A percentile compares a stretch with the other conserved stretches of the same genome.
Evolutionary conservation across 2,888 invertebrate genomes (phyloP).

Genomic region (Phaedon cochleariae): DNA sequence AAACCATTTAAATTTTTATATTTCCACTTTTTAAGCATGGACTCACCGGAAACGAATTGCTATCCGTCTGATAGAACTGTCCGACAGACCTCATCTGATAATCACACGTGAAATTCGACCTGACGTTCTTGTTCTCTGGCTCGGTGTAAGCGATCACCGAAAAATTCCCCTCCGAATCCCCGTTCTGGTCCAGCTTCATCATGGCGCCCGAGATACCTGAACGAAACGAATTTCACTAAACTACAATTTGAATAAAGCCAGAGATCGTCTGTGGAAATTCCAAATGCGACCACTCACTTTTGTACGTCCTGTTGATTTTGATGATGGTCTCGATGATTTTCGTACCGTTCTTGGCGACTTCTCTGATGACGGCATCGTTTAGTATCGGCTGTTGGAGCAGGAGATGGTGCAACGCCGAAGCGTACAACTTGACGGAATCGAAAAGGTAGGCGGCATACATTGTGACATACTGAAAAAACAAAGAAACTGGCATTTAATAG

Average conservation of each 20-base stretch:
- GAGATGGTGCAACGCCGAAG: slow-evolving; percentile 72
- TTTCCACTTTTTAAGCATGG: too few relatives aligned
- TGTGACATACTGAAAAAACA: slow-evolving; percentile 76
- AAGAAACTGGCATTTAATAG: too few relatives aligned
- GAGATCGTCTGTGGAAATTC: not conserved
- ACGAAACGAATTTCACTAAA: slow-evolving; percentile 6
- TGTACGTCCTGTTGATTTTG: slow-evolving; percentile 77
- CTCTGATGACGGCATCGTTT: slow-evolving; percentile 71
- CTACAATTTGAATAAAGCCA: not conserved
- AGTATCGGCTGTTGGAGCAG: slow-evolving; percentile 66
- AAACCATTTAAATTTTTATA: too few relatives aligned
- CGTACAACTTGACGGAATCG: slow-evolving; percentile 93
- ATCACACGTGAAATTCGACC: slow-evolving; percentile 72
- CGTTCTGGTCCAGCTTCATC: slow-evolving; percentile 89
- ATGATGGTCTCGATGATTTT: slow-evolving; percentile 88
- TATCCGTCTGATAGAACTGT: slow-evolving; percentile 73
- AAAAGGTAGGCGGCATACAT: slow-evolving; percentile 94
- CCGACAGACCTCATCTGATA: slow-evolving; percentile 87
- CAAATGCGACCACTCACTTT: slow-evolving; percentile 72
- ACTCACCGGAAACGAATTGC: slow-evolving; percentile 78
- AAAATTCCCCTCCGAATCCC: slow-evolving; percentile 97
- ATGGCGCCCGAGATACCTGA: slow-evolving; percentile 93
- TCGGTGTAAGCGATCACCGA: slow-evolving; percentile 85
- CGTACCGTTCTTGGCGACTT: slow-evolving; percentile 84
- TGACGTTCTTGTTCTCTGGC: slow-evolving; percentile 57